Evolutionary conservation across 2,797 vertebrate species (phyloP), one percentile per base, ranked within the genome.

Genomic region (Pachyuromys duprasi): DNA sequence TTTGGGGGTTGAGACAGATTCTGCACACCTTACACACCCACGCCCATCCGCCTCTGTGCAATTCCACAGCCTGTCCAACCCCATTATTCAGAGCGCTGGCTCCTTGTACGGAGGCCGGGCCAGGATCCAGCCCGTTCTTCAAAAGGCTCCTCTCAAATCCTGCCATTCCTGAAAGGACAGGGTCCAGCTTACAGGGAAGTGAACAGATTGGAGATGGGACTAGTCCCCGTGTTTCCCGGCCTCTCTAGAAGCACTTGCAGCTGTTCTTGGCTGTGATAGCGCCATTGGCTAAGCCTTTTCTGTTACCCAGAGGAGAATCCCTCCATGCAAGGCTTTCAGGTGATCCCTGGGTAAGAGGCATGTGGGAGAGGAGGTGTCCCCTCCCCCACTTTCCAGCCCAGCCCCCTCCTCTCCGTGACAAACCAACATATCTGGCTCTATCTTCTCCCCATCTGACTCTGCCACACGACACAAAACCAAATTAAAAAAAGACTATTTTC

Each of bases 131-230:
- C 6, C 26, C 39, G 45, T 94, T 96, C 95, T 96, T 88, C 55
- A 92, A 96, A 96, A 94, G 89, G 86, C 53, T 70, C 31, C 57
- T 79, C 89, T 86, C 75, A 53, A 17, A 96, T 33, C 18, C 65
- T 60, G 33, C 76, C 49, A 87, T 69, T 24, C 72, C 39, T 89
- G 36, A 57, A 42, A 9, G 24, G 6, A 13, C 5, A 3, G 14
- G 83, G 72, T 69, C n/a, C 18, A 31, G 39, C 33, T 74, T 24
- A 20, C 0, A 5, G 49, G 62, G 18, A 89, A 81, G 22, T 15
- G 0, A 89, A 62, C 63, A 53, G n/a, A 8, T 1, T 22, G 8
- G 72, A 42, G 76, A 45, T 2, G 8, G 53, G 33, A 69, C 62
- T 8, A 5, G 45, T 42, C 2, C 39, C n/a, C 0, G 8, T 7